Percentiles rank a stretch among this genome's conserved stretches.
Conservation (phyloP, 2,888 invertebrate species). For the Oligia fasciuncula region DNA sequence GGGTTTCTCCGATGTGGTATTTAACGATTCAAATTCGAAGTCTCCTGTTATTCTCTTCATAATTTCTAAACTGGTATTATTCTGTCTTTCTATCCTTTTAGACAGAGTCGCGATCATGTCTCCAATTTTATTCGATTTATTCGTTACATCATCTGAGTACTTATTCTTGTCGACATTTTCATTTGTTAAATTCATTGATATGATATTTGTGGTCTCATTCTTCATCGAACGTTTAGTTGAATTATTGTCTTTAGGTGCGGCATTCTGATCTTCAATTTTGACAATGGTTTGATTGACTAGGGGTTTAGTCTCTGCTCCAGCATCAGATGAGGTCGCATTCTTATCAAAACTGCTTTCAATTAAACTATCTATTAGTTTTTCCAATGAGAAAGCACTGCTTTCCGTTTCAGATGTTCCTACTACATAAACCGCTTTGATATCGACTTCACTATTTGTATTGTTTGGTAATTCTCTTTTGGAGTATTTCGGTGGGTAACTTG, state of each 20-base stretch:
- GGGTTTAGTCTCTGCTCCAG: constrained; percentile 34
- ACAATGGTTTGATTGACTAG: constrained; percentile 18
- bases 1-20: constrained; percentile 21
- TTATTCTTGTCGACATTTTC: constrained; percentile 70
- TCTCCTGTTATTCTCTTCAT: constrained; percentile 68
- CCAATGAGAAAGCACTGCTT: constrained; percentile 73
- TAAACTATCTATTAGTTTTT: constrained; percentile 78
- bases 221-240: constrained; percentile 15
- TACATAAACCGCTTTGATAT: constrained; percentile 66
- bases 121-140: constrained; percentile 64
- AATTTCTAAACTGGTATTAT: constrained; percentile 78
- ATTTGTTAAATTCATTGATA: constrained; percentile 68
- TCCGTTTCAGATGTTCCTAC: constrained; percentile 69
- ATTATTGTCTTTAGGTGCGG: constrained; percentile 17
- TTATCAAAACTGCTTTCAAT: constrained; percentile 74
- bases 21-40: constrained; percentile 42
- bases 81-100: constrained; percentile 78
- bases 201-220: constrained; percentile 55
- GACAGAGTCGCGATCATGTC: constrained; percentile 76
- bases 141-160: constrained; percentile 55
- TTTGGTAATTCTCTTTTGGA: constrained; percentile 78
- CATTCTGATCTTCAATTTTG: constrained; percentile 11
- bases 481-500: constrained; percentile 69
- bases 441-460: constrained; percentile 51
- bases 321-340: constrained; percentile 53